Percentiles rank a stretch among this genome's conserved stretches.
phyloP scores from a whole-genome alignment of 2,113 vertebrate genomes.

The Conger conger region DNA sequence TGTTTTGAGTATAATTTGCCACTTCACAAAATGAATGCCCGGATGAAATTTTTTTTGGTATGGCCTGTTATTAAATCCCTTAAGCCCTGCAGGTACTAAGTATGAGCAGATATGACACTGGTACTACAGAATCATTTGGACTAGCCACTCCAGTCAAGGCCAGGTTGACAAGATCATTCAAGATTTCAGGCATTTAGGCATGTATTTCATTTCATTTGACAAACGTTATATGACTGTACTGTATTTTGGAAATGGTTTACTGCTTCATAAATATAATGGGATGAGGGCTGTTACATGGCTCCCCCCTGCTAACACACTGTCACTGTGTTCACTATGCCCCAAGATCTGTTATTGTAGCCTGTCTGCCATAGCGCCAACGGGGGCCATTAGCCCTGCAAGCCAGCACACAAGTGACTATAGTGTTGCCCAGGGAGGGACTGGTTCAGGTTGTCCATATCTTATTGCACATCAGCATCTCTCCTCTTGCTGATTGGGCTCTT shows the following conservation, averaged over 20 bases:
- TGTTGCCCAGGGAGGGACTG: background rate
- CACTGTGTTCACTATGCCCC: background rate
- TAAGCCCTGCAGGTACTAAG: background rate
- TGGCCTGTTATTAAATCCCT: background rate
- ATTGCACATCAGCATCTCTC: too few relatives aligned
- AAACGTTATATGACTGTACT: background rate
- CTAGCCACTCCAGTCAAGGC: slow-evolving; percentile 13
- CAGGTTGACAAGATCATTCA: slow-evolving; percentile 24
- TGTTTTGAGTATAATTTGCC: background rate
- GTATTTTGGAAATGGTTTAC: background rate
- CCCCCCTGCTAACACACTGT: background rate
- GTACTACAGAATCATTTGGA: background rate
- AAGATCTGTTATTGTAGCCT: background rate
- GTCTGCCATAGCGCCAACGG: background rate
- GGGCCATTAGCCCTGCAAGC: background rate
- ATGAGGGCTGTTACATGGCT: background rate
- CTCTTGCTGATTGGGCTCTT: too few relatives aligned
- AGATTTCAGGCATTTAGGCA: background rate
- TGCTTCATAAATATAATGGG: background rate
- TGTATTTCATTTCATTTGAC: background rate
- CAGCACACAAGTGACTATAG: background rate
- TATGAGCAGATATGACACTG: background rate
- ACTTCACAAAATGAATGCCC: background rate
- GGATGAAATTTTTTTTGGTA: background rate
- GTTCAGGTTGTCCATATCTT: too few relatives aligned